These are phyloP conservation scores for Drosophila fuyamai DNA, from an alignment of 1,140 invertebrate species.

Conservation along the genomic window DNA sequence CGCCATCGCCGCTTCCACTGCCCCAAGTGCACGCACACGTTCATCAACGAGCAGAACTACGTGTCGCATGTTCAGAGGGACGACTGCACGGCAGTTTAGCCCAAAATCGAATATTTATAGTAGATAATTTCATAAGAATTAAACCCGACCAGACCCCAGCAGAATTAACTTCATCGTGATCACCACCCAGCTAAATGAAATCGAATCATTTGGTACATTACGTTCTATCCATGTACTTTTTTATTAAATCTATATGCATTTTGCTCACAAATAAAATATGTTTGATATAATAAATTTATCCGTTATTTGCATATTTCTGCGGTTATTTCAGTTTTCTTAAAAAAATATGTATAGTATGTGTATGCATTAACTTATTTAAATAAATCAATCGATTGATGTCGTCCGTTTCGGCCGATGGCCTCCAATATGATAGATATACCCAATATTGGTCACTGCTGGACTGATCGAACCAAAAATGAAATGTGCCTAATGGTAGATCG, in stretches of 20 bases:
- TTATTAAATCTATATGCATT: constrained; percentile 83
- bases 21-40: constrained; percentile 69
- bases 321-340: constrained; percentile 70
- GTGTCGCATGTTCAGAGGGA: constrained; percentile 55
- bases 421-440: background rate
- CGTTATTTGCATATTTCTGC: constrained; percentile 72
- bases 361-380: constrained; percentile 60
- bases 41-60: constrained; percentile 75
- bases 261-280: constrained; percentile 82
- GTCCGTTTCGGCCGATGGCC: constrained; percentile 10
- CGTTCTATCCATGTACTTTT: constrained; percentile 57
- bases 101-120: constrained; percentile 17
- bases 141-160: background rate
- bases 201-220: constrained; percentile 12
- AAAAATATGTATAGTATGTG: constrained; percentile 67
- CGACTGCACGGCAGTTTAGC: constrained; percentile 63
- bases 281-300: constrained; percentile 78
- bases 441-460: constrained; percentile 25
- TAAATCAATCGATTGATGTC: constrained; percentile 32
- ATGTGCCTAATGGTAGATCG: constrained; percentile 40
- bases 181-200: constrained; percentile 7
- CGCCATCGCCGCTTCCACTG: constrained; percentile 71
- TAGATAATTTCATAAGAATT: constrained; percentile 15
- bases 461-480: constrained; percentile 37
- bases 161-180: background rate